Percentiles rank a stretch among this genome's conserved stretches.
Conservation (phyloP, 2,113 vertebrate genomes). For the Pelusios castaneus region DNA sequence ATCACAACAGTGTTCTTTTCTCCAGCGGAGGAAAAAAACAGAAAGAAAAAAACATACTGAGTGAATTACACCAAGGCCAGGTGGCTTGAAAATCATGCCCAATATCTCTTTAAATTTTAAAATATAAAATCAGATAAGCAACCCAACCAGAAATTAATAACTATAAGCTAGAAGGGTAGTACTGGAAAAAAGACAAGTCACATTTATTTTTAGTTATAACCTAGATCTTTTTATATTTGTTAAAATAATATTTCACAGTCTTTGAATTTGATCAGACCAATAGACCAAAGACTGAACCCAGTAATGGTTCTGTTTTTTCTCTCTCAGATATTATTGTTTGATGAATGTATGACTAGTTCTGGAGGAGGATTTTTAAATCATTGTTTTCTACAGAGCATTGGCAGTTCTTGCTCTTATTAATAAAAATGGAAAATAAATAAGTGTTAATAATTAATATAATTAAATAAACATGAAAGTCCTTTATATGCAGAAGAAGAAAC, state of each 20-base stretch:
- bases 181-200: not conserved
- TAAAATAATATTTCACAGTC: not conserved
- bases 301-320: rapidly evolving
- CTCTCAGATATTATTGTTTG: not conserved
- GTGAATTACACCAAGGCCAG: not conserved
- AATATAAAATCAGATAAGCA: not conserved
- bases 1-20: rapidly evolving
- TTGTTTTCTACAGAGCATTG: not conserved
- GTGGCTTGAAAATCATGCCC: not conserved
- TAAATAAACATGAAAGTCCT: not conserved
- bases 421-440: not conserved
- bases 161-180: not conserved
- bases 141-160: not conserved
- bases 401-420: not conserved
- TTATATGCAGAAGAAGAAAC: not conserved
- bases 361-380: not conserved
- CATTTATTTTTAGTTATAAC: not conserved
- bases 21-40: rapidly evolving
- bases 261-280: not conserved
- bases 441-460: not conserved
- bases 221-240: not conserved
- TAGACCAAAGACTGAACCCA: not conserved
- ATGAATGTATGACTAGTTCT: rapidly evolving
- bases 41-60: not conserved
- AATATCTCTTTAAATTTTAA: not conserved